Evolutionary conservation across 92 coral and sea anemone genomes (phyloP).

Genomic region (Pocillopora meandrina): DNA sequence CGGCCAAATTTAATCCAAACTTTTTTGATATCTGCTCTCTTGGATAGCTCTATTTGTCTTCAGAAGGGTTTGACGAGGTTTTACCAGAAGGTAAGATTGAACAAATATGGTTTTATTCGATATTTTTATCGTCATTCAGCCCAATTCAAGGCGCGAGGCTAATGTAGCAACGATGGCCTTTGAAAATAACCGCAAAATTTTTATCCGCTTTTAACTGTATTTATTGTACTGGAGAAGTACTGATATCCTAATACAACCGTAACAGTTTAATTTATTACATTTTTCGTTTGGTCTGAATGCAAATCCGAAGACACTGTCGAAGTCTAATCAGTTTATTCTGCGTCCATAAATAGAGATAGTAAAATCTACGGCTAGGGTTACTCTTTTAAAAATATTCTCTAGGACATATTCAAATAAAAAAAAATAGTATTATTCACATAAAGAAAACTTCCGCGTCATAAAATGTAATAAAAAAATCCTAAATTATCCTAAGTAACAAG

Average conservation of each 20-base stretch:
- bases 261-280: background rate
- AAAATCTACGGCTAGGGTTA: background rate
- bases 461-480: no score
- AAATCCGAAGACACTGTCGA: background rate
- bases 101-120: background rate
- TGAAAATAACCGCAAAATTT: no score
- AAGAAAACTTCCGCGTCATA: no score
- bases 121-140: background rate
- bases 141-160: background rate
- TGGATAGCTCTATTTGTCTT: slow-evolving; percentile 9
- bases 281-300: background rate
- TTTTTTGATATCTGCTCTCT: background rate
- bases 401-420: background rate
- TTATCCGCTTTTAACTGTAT: no score
- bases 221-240: no score
- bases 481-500: no score
- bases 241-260: no score
- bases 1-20: background rate
- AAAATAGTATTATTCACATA: no score
- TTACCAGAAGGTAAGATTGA: slow-evolving; percentile 18
- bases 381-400: background rate
- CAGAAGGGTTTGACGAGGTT: slow-evolving; percentile 1
- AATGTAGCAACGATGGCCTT: background rate
- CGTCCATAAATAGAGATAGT: background rate
- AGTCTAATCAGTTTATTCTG: background rate